Evolutionary conservation across 2,797 vertebrate genomes (phyloP), one percentile per base, ranked within the genome.

Genomic region (Sebastes trivittatus): DNA sequence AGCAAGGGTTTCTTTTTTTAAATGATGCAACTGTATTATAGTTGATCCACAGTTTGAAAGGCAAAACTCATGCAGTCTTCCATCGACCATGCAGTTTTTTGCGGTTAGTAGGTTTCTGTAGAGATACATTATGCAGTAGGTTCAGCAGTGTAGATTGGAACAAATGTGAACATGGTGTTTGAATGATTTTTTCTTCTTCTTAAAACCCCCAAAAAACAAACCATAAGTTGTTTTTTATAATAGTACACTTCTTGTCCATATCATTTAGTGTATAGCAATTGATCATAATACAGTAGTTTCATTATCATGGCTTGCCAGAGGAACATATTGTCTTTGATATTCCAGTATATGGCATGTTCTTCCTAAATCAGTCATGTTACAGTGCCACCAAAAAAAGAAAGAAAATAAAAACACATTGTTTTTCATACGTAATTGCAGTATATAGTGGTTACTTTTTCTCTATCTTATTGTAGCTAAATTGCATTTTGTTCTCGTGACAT

Each of bases 1-100:
- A 94, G 94, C 95, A 94, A 95, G 95, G 94, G 94, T 92, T 94
- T 92, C 92, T 92, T 86, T 88, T 89, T 72, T 72, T 88, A 86
- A 90, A 90, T 74, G 92, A 91, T 91, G 93, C 92, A 94, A 92
- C 91, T 88, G 86, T 93, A 79, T 92, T 89, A 91, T 92, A 92
- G 90, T 89, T 91, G 89, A 94, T 94, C 93, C 82, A 92, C 88
- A 91, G 87, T 92, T 95, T 90, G 90, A 94, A 95, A 95, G 93
- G 89, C 94, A 94, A 95, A 95, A 95, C 95, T 95, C 96, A 96
- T 96, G 95, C 95, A 96, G 92, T 95, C 95, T 92, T 95, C 92
- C 86, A 85, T 93, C 83, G 89, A 94, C 94, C 96, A 96, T 96
- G 96, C 96, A 95, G 91, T 81, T 92, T 94, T 93, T 93, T 93